phyloP scores from a whole-genome alignment of 1,140 invertebrate species.

The Psilanteris sp. region DNA sequence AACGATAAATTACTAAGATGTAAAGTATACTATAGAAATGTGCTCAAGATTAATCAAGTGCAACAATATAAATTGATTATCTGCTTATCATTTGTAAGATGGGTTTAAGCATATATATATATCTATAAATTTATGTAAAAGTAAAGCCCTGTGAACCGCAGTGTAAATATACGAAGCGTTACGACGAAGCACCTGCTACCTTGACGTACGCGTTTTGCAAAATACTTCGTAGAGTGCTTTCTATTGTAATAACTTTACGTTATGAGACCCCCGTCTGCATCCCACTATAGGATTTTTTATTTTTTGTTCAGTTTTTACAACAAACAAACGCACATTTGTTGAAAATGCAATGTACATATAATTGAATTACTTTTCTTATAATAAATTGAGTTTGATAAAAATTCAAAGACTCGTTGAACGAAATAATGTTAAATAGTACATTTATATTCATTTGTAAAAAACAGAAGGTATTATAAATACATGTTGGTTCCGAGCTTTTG shows the following conservation, averaged over 20 bases:
- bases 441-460: constrained; percentile 24
- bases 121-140: too few relatives aligned
- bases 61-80: too few relatives aligned
- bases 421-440: constrained; percentile 20
- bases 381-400: constrained; percentile 9
- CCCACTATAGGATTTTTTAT: background rate
- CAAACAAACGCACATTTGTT: constrained; percentile 2
- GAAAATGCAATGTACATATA: background rate
- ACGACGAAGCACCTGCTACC: constrained; percentile 52
- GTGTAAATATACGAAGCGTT: constrained; percentile 40
- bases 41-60: too few relatives aligned
- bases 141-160: constrained; percentile 20
- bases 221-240: constrained; percentile 31
- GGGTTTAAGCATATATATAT: too few relatives aligned
- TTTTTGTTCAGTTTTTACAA: too few relatives aligned
- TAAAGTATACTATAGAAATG: too few relatives aligned
- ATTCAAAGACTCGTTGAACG: background rate
- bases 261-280: constrained; percentile 17
- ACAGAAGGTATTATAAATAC: constrained; percentile 23
- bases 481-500: constrained; percentile 37
- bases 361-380: constrained; percentile 2
- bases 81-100: too few relatives aligned
- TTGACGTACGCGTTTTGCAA: constrained; percentile 25
- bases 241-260: constrained; percentile 35
- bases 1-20: too few relatives aligned